Conservation (phyloP, 2,888 invertebrate species). For the Hypomecis punctinalis region DNA sequence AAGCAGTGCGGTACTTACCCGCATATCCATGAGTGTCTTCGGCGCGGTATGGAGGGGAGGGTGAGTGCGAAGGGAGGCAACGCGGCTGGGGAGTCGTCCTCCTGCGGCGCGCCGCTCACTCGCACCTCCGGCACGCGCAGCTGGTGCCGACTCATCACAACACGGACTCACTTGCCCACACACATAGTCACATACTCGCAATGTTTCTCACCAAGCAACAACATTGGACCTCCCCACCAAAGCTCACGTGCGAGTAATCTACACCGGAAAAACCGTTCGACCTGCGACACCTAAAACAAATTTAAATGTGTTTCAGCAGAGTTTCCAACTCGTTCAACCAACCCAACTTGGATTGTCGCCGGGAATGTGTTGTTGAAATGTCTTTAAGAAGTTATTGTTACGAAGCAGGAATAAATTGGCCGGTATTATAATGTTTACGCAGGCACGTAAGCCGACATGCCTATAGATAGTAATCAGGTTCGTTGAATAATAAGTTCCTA, state of each 20-base stretch:
- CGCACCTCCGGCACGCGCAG: conserved; percentile 89
- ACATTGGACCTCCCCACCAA: neutral
- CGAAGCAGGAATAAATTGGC: no score
- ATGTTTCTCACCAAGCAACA: neutral
- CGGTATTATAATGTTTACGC: no score
- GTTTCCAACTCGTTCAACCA: neutral
- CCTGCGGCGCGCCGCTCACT: conserved; percentile 84
- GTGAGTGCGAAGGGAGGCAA: conserved; percentile 78
- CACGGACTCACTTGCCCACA: conserved; percentile 68
- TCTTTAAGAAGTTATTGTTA: neutral
- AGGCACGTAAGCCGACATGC: no score
- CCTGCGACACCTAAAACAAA: conserved; percentile 4
- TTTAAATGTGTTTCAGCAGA: neutral
- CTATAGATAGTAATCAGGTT: no score
- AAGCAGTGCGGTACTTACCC: conserved; percentile 84
- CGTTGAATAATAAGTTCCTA: no score
- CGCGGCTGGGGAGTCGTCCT: conserved; percentile 73
- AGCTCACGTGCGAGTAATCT: neutral
- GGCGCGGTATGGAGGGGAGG: conserved; percentile 84
- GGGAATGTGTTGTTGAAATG: conserved; percentile 21
- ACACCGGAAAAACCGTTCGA: neutral
- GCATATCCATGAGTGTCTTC: conserved; percentile 91
- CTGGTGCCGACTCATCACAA: conserved; percentile 81
- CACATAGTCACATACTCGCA: conserved; percentile 33
- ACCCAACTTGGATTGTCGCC: neutral